phyloP scores from a whole-genome alignment of 2,797 vertebrate species.

The Leptoclinus maculatus region DNA sequence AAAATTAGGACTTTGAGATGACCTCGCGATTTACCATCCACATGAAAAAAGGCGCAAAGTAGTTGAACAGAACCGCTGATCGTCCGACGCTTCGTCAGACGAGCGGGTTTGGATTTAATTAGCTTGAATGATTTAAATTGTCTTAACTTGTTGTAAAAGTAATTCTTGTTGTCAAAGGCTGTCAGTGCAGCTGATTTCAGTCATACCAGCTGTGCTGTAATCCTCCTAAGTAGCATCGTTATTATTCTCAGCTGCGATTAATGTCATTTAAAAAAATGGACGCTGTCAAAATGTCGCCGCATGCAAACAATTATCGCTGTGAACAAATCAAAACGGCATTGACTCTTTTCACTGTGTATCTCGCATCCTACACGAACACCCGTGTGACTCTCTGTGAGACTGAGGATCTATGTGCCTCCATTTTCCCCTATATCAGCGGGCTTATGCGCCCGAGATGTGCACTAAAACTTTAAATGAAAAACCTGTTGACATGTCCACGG shows the following conservation, averaged over 20 bases:
- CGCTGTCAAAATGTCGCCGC: background rate
- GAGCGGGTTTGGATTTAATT: constrained; percentile 21
- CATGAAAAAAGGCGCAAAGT: constrained; percentile 38
- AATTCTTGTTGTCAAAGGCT: background rate
- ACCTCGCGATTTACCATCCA: constrained; percentile 50
- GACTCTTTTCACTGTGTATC: constrained; percentile 19
- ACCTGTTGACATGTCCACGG: constrained; percentile 72
- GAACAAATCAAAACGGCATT: background rate
- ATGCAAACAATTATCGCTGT: background rate
- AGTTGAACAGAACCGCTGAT: constrained; percentile 22
- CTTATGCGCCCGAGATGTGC: constrained; percentile 66
- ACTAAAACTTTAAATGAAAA: constrained; percentile 78
- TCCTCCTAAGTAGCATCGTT: constrained; percentile 14
- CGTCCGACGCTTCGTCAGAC: constrained; percentile 21
- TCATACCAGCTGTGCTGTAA: constrained; percentile 19
- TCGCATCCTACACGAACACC: constrained; percentile 53
- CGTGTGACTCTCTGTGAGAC: constrained; percentile 25
- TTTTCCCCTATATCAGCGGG: constrained; percentile 65
- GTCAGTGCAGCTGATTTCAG: constrained; percentile 21
- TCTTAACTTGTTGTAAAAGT: constrained; percentile 12
- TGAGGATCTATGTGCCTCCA: constrained; percentile 32
- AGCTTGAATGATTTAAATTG: constrained; percentile 27
- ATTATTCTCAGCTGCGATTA: constrained; percentile 8
- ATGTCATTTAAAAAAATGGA: background rate
- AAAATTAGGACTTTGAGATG: constrained; percentile 31